A percentile compares a stretch with the other conserved stretches of the same genome.
phyloP scores from a whole-genome alignment of 2,888 invertebrate species.

The Ramazzottius varieornatus region DNA sequence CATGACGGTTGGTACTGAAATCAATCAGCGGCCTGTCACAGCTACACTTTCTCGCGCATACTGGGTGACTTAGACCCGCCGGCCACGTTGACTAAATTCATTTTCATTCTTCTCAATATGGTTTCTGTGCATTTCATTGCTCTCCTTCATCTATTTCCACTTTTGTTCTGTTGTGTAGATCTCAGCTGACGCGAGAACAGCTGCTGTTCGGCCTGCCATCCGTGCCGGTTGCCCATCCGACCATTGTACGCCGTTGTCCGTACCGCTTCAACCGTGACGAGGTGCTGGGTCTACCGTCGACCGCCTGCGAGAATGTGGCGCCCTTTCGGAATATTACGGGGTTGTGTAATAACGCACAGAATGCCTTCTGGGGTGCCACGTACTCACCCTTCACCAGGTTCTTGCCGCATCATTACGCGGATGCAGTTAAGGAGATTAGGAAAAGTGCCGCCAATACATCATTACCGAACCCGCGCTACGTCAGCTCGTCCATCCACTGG shows the following conservation, averaged over 20 bases:
- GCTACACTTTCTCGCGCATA: background rate
- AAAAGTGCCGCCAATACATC: background rate
- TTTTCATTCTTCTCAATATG: background rate
- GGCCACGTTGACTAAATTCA: background rate
- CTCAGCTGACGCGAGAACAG: background rate
- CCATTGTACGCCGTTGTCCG: background rate
- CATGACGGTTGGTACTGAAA: too few relatives aligned
- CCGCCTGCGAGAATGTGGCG: background rate
- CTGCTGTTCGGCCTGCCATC: background rate
- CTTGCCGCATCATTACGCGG: background rate
- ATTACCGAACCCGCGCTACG: background rate
- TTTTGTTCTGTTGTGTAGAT: background rate
- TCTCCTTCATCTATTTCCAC: too few relatives aligned
- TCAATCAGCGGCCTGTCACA: too few relatives aligned
- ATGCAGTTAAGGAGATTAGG: background rate
- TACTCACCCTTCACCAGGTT: background rate
- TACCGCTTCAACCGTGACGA: too few relatives aligned
- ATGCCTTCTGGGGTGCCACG: background rate
- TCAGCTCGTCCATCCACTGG: background rate
- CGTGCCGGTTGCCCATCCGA: background rate
- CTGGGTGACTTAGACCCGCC: constrained; percentile 4
- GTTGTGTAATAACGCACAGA: background rate
- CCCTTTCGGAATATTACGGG: background rate
- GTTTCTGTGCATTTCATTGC: background rate
- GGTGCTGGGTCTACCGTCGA: background rate